Evolutionary conservation across 2,888 invertebrate species (phyloP), one percentile per base, ranked within the genome.

Genomic region (Trissoscelio sp.): DNA sequence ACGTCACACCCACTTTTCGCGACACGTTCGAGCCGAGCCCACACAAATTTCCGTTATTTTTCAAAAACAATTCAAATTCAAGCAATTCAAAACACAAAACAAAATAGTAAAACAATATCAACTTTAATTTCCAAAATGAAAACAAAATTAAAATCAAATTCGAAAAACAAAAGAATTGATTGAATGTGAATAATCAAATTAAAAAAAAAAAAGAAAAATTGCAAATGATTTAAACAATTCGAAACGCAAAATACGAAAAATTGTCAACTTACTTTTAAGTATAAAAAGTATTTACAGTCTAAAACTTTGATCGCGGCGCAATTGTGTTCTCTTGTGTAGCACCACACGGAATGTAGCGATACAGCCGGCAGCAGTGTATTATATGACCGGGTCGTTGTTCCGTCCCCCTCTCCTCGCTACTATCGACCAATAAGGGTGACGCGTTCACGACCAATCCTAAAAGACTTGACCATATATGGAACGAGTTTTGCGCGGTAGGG

Each of bases 391-490:
- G 83, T 83, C 85, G 88, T 88, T 83, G 85, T 86, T 12, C 12
- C 77, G 84, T 69, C 60, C 72, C 81, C 86, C 88, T 88, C 88
- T 85, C 89, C 75, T 79, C 37, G 7, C 18, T 46, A 39, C 80
- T 66, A 83, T 87, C 88, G 84, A 86, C 90, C 90, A 90, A 89
- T 89, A 89, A 89, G 88, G 90, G 87, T 86, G 88, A 88, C 86
- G 87, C 87, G 88, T 86, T 88, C 88, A 89, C 93, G 91, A 91
- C 95, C 95, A 95, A 95, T 95, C 92, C 93, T 92, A 92, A 92
- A 91, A 92, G 93, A 94, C 94, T 94, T 95, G 94, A 94, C 95
- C 95, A 95, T 95, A 95, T 95, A 95, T 94, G 95, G 95, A 93
- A 94, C 93, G 93, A 92, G 92, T 93, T 93, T 92, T 93, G 92